A percentile compares a stretch with the other conserved stretches of the same genome.
These are phyloP conservation scores for Trichacis sp. DNA, from an alignment of 2,888 invertebrate genomes.

Conservation along the genomic window DNA sequence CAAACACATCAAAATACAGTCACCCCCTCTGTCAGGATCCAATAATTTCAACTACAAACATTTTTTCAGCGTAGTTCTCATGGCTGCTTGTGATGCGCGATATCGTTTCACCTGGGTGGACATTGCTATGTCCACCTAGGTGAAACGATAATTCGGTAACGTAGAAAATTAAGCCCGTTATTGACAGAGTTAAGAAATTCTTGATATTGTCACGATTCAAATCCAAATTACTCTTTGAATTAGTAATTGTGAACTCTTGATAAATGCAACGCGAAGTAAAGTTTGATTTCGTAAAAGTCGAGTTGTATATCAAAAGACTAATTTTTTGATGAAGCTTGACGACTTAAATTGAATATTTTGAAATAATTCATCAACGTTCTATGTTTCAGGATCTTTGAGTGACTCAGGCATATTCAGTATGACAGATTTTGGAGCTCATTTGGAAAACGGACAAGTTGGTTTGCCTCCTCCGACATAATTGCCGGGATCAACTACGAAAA, in stretches of 20 bases:
- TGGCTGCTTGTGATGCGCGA: constrained; percentile 18
- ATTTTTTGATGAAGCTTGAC: too few species aligned
- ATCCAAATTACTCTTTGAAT: too few species aligned
- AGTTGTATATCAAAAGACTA: too few species aligned
- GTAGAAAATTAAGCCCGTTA: too few species aligned
- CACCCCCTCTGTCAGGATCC: constrained; percentile 15
- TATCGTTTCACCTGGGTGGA: constrained; percentile 22
- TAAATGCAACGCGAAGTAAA: too few species aligned
- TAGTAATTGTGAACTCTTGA: too few species aligned
- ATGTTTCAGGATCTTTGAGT: constrained; percentile 7
- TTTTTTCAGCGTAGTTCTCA: constrained; percentile 20
- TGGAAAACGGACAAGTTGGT: constrained; percentile 6
- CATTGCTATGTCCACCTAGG: constrained; percentile 9
- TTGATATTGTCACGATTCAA: too few species aligned
- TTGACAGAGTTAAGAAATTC: too few species aligned
- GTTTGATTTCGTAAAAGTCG: too few species aligned
- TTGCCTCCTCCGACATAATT: too few species aligned
- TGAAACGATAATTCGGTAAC: constrained; percentile 29
- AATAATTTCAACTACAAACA: constrained; percentile 30
- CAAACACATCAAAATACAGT: constrained; percentile 20
- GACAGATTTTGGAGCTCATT: not conserved
- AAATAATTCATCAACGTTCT: too few species aligned
- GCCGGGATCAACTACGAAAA: not conserved
- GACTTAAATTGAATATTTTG: too few species aligned
- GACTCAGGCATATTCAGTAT: constrained; percentile 12